phyloP scores from a whole-genome alignment of 2,113 vertebrate species.

The Xenopus tropicalis region DNA sequence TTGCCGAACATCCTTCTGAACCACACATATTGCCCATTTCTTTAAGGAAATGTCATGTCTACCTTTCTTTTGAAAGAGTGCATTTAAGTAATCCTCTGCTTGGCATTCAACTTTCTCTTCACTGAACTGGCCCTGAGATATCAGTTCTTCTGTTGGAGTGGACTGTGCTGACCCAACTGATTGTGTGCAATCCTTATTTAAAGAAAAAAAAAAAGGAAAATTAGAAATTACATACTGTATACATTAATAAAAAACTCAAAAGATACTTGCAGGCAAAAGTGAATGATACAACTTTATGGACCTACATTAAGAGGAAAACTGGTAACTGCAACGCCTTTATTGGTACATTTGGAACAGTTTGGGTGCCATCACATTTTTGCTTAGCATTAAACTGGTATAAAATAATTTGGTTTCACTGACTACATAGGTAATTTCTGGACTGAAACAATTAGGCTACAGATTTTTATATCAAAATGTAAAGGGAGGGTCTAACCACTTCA shows the following conservation, averaged over 20 bases:
- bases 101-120: conserved; percentile 93
- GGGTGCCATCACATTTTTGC: too few relatives aligned
- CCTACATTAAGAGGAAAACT: too few relatives aligned
- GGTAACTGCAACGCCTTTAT: too few relatives aligned
- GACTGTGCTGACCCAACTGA: conserved; percentile 82
- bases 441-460: too few relatives aligned
- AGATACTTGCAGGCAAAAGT: not conserved
- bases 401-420: too few relatives aligned
- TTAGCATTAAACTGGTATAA: too few relatives aligned
- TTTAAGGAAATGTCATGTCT: conserved; percentile 40
- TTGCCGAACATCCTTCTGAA: too few relatives aligned
- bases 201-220: conserved; percentile 42
- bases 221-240: not conserved
- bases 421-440: too few relatives aligned
- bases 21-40: too few relatives aligned
- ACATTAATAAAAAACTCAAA: not conserved
- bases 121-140: conserved; percentile 87
- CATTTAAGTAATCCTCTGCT: conserved; percentile 95
- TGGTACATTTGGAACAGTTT: too few relatives aligned
- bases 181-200: conserved; percentile 77
- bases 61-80: conserved; percentile 99
- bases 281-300: not conserved
- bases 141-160: conserved; percentile 85
- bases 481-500: too few relatives aligned
- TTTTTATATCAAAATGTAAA: too few relatives aligned